Conservation (phyloP, 2,113 vertebrate species). For the Nesogale talazaci region DNA sequence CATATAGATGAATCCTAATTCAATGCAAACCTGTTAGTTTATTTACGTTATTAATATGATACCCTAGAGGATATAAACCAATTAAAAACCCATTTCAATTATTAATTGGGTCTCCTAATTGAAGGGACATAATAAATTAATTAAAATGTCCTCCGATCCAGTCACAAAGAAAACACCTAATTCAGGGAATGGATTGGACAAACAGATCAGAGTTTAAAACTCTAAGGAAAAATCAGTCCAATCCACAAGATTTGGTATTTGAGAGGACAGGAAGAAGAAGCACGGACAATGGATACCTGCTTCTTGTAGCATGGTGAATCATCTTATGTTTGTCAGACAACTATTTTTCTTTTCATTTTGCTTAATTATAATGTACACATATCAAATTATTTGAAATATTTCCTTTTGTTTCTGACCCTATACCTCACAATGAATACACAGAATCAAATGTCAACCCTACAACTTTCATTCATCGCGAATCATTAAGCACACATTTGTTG, state of each 20-base stretch:
- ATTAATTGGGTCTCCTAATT: slow-evolving; percentile 81
- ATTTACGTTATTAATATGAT: slow-evolving; percentile 81
- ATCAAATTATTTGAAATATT: slow-evolving; percentile 5
- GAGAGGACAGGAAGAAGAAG: neutral
- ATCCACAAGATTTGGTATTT: neutral
- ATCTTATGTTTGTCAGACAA: neutral
- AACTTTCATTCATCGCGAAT: neutral
- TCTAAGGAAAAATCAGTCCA: neutral
- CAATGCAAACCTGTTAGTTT: slow-evolving; percentile 78
- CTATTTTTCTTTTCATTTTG: neutral
- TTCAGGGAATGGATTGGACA: slow-evolving; percentile 56
- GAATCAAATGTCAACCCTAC: neutral
- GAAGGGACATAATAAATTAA: slow-evolving; percentile 83
- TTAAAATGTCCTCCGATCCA: slow-evolving; percentile 75
- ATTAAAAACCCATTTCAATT: slow-evolving; percentile 83
- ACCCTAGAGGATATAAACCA: slow-evolving; percentile 81
- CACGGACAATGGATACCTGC: neutral
- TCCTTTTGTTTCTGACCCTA: neutral
- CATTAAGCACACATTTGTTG: neutral
- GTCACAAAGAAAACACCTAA: slow-evolving; percentile 74
- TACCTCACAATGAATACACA: neutral
- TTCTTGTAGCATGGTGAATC: neutral
- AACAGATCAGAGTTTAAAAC: slow-evolving; percentile 50
- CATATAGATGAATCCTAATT: slow-evolving; percentile 79
- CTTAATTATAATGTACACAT: neutral